These are phyloP conservation scores for Drosophila cardini DNA, from an alignment of 1,140 invertebrate genomes.

Conservation along the genomic window DNA sequence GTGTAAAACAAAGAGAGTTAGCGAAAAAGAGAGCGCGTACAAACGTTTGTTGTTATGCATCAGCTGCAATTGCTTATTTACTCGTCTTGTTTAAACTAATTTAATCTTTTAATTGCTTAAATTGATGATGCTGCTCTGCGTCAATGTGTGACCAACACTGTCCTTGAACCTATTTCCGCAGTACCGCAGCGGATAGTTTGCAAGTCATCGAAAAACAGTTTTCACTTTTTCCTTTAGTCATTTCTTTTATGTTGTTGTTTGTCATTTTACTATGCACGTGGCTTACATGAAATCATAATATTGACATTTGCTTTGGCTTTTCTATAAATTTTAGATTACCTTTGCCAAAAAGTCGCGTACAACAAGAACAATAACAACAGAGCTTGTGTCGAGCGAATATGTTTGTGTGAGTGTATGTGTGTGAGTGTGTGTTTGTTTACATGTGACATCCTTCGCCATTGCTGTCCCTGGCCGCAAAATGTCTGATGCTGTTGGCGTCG, in stretches of 20 bases:
- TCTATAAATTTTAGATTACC: slow-evolving; percentile 78
- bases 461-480: slow-evolving; percentile 79
- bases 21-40: slow-evolving; percentile 4
- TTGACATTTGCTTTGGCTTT: slow-evolving; percentile 66
- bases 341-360: slow-evolving; percentile 59
- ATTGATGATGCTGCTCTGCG: background rate
- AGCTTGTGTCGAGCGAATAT: background rate
- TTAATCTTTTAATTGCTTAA: slow-evolving; percentile 19
- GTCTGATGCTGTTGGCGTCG: slow-evolving; percentile 51
- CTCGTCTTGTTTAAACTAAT: slow-evolving; percentile 22
- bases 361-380: slow-evolving; percentile 18
- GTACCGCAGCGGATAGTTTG: background rate
- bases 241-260: slow-evolving; percentile 20
- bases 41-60: slow-evolving; percentile 46
- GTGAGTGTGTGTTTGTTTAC: slow-evolving; percentile 54
- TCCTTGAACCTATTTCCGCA: slow-evolving; percentile 31
- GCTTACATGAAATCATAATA: slow-evolving; percentile 48
- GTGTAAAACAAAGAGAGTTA: background rate
- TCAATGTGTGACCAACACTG: background rate
- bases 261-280: slow-evolving; percentile 31
- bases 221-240: slow-evolving; percentile 21
- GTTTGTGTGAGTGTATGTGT: background rate
- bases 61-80: slow-evolving; percentile 25
- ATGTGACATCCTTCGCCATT: slow-evolving; percentile 73
- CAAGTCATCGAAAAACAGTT: slow-evolving; percentile 13